phyloP scores from a whole-genome alignment of 64 coral and sea anemone species.

The Acropora yongei region DNA sequence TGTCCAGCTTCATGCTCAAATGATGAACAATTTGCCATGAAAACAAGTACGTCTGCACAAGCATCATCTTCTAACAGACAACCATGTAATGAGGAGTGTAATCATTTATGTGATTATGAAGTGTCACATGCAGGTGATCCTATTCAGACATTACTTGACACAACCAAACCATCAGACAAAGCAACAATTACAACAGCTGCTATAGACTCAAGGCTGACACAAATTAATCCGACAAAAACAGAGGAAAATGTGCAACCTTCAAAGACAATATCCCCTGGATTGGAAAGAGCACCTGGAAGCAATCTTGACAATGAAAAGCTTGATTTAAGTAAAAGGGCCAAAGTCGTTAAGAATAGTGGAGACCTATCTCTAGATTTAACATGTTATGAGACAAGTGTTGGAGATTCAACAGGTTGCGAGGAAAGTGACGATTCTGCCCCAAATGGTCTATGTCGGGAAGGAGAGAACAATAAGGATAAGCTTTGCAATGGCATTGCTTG shows the following conservation, averaged over 20 bases:
- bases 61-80: not conserved
- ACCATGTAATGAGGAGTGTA: not conserved
- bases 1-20: not conserved
- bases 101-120: not conserved
- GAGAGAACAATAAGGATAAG: not conserved
- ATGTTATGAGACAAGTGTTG: slow-evolving; percentile 47
- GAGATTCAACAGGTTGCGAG: slow-evolving; percentile 17
- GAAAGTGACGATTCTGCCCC: slow-evolving; percentile 5
- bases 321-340: not conserved
- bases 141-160: not conserved
- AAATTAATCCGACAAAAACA: not conserved
- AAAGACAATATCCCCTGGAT: not conserved
- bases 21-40: not conserved
- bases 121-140: not conserved
- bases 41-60: not conserved
- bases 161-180: not conserved
- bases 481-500: not conserved
- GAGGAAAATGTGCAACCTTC: not conserved
- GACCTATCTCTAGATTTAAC: slow-evolving; percentile 22
- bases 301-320: not conserved
- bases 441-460: slow-evolving; percentile 6
- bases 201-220: not conserved
- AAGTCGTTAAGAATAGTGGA: not conserved
- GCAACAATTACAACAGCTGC: not conserved
- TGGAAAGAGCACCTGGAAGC: not conserved